Base-by-base conservation (phyloP, 1,140 invertebrate species). In the Drosophila yakuba region DNA sequence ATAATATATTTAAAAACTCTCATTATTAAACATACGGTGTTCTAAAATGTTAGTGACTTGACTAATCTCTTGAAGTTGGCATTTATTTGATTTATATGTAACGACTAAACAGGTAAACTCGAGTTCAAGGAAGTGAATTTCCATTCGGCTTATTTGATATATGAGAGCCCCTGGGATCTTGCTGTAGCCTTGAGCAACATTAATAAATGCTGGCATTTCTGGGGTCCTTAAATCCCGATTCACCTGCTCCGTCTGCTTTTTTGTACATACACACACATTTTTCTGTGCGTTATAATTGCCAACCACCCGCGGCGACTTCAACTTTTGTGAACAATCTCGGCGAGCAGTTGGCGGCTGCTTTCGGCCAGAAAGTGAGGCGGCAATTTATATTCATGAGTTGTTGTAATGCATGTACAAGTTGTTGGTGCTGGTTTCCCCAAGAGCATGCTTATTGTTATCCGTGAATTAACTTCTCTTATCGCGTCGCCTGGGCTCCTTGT, bases 301-400 rank as follows among this genome's bases (percentile, higher is more conserved):
- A 62, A 74, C 58, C 77, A 63, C 83, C 68, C 78, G 83, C 83
- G 63, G 78, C 69, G 82, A 66, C 73, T 69, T 77, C 39, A 77
- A 77, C 74, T 69, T 77, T 55, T 59, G 69, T 62, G 56, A 71
- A 55, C 64, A 48, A 58, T 71, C 68, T 71, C 64, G 25, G 15
- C 64, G 52, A 71, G 57, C 43, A 23, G 66, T 48, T 58, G 64
- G 52, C 66, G 52, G 66, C 43, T 48, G 28, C 43, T 41, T 57
- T 63, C 17, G 25, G 59, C 55, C 62, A 77, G 62, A 74, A 80
- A 80, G 81, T 78, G 79, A 77, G 73, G 80, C 72, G 54, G 76
- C 80, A 88, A 88, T 88, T 88, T 88, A 88, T 88, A 88, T 88
- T 88, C 84, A 88, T 88, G 84, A 88, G 84, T 84, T 89, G 76